A percentile compares a stretch with the other conserved stretches of the same genome.
Conservation (phyloP, 2,888 invertebrate species). For the Eutolmus rufibarbis region DNA sequence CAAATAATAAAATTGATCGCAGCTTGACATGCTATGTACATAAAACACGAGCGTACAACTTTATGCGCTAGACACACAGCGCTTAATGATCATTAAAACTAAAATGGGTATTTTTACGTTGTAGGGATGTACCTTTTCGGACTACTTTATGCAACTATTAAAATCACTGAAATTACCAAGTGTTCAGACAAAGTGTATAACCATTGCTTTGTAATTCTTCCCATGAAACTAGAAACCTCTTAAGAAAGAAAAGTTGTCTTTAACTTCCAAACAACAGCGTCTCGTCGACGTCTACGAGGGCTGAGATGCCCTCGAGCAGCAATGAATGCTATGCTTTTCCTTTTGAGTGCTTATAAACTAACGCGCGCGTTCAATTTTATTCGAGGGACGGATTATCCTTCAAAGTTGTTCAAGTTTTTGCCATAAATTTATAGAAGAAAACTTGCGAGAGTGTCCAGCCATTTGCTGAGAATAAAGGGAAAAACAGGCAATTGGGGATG, state of each 20-base stretch:
- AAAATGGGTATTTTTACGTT: not conserved
- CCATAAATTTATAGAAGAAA: not conserved
- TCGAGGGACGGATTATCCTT: not conserved
- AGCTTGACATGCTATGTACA: not conserved
- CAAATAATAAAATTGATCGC: not conserved
- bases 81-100: not conserved
- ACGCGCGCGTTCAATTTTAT: not conserved
- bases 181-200: not conserved
- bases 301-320: not conserved
- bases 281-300: not conserved
- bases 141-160: not conserved
- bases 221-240: not conserved
- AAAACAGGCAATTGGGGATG: not conserved
- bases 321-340: not conserved
- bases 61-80: not conserved
- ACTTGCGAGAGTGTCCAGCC: not conserved
- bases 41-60: not conserved
- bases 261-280: not conserved
- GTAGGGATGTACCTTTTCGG: not conserved
- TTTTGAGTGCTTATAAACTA: not conserved
- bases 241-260: not conserved
- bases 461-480: not conserved
- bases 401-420: not conserved
- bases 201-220: not conserved
- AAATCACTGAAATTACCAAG: not conserved